Conservation (phyloP, 2,113 vertebrate genomes). For the Orthonyx spaldingii region DNA sequence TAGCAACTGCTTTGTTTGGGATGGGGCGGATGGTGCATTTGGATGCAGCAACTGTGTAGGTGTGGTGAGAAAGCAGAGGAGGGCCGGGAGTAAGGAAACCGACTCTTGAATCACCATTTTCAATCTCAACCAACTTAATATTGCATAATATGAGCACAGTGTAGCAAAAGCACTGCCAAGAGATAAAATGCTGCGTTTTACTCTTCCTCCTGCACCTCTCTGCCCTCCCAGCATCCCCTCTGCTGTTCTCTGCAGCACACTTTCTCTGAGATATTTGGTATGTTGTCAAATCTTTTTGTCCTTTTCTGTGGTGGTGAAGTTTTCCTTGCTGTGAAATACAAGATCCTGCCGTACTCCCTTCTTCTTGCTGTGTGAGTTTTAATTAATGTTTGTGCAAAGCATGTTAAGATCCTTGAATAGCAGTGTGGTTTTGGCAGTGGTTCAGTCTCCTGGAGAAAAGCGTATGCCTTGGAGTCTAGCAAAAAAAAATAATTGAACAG, state of each 20-base stretch:
- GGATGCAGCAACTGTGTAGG: neutral
- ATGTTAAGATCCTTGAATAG: slow-evolving; percentile 2
- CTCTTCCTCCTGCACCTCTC: neutral
- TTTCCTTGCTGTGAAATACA: neutral
- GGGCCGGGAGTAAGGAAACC: neutral
- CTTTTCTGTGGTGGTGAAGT: neutral
- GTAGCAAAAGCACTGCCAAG: neutral
- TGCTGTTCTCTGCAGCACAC: neutral
- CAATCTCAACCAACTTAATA: neutral
- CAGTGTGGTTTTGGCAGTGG: neutral
- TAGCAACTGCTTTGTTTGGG: slow-evolving; percentile 43
- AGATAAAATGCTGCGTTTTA: neutral
- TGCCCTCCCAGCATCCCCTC: neutral
- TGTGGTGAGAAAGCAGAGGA: neutral
- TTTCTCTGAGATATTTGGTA: neutral
- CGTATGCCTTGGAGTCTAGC: neutral
- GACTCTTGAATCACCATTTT: neutral
- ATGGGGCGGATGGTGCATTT: neutral
- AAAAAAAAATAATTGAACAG: neutral
- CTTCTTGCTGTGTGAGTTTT: slow-evolving; percentile 22
- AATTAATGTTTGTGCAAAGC: slow-evolving; percentile 22
- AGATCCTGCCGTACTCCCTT: neutral
- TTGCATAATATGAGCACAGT: neutral
- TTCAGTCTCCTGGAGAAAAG: slow-evolving; percentile 32
- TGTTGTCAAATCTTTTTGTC: neutral